These are phyloP conservation scores for Ischnus inquisitorius DNA, from an alignment of 2,888 invertebrate genomes.

Conservation along the genomic window DNA sequence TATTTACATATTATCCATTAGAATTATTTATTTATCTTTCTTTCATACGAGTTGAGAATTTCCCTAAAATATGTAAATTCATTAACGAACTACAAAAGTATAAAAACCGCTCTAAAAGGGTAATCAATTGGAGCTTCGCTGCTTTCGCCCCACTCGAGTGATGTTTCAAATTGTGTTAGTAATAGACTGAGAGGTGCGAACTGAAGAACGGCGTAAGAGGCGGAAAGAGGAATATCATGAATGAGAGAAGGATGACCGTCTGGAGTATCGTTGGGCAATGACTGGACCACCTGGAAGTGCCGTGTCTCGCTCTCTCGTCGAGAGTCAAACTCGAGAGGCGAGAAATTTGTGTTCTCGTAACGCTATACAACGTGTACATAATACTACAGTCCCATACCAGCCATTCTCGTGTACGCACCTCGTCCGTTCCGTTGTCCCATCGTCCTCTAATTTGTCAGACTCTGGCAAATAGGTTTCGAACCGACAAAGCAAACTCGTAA, in stretches of 20 bases:
- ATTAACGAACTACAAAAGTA: too few species aligned
- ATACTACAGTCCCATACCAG: slow-evolving; percentile 45
- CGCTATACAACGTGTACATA: slow-evolving; percentile 22
- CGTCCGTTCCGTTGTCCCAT: slow-evolving; percentile 64
- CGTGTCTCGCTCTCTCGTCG: slow-evolving; percentile 58
- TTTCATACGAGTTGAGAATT: too few species aligned
- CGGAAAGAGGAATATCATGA: slow-evolving; percentile 37
- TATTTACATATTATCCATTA: too few species aligned
- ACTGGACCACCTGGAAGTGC: slow-evolving; percentile 68
- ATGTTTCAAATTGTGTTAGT: slow-evolving; percentile 1
- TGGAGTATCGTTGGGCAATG: slow-evolving; percentile 47
- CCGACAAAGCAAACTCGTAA: slow-evolving; percentile 76
- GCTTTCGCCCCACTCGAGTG: slow-evolving; percentile 10
- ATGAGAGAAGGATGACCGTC: slow-evolving; percentile 59
- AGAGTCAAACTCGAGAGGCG: slow-evolving; percentile 48
- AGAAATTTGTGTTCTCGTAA: slow-evolving; percentile 67
- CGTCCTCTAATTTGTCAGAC: slow-evolving; percentile 79
- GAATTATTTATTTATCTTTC: too few species aligned
- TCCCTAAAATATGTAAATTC: too few species aligned
- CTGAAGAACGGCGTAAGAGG: slow-evolving; percentile 19
- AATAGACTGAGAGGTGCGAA: slow-evolving; percentile 32
- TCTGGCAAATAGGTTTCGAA: slow-evolving; percentile 72
- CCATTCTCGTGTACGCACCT: slow-evolving; percentile 47
- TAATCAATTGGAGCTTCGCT: neutral
- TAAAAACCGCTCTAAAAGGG: too few species aligned